Conservation (phyloP, 2,888 invertebrate species). For the Zaprionus lineosus region DNA sequence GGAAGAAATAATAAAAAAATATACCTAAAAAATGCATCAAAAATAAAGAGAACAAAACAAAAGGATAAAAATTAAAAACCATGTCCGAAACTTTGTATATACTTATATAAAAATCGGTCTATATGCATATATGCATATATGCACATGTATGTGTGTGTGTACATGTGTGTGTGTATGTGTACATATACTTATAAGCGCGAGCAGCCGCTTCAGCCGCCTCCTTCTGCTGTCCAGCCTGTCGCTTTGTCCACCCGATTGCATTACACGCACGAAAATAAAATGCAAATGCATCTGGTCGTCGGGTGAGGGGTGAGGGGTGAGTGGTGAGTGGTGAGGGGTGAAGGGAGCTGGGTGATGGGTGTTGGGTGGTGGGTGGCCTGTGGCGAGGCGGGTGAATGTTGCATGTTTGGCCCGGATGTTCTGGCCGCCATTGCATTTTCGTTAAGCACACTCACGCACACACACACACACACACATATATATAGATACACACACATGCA, state of each 20-base stretch:
- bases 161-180: neutral
- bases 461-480: neutral
- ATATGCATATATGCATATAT: conserved; percentile 6
- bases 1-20: conserved; percentile 22
- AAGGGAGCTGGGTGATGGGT: too few species aligned
- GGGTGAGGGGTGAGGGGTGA: too few species aligned
- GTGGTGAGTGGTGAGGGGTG: too few species aligned
- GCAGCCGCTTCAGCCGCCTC: neutral
- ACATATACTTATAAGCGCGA: neutral
- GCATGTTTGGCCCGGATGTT: conserved; percentile 40
- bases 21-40: neutral
- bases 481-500: neutral
- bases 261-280: conserved; percentile 75
- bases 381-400: neutral
- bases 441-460: conserved; percentile 58
- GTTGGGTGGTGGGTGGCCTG: neutral
- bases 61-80: conserved; percentile 34
- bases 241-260: conserved; percentile 52
- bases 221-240: neutral
- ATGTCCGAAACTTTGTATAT: conserved; percentile 44
- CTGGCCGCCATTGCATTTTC: conserved; percentile 72
- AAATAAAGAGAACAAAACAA: conserved; percentile 19
- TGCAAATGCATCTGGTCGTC: conserved; percentile 66
- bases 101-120: conserved; percentile 31
- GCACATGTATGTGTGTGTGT: conserved; percentile 11